Conservation (phyloP, 2,888 invertebrate genomes). For the Calliphora vomitoria region DNA sequence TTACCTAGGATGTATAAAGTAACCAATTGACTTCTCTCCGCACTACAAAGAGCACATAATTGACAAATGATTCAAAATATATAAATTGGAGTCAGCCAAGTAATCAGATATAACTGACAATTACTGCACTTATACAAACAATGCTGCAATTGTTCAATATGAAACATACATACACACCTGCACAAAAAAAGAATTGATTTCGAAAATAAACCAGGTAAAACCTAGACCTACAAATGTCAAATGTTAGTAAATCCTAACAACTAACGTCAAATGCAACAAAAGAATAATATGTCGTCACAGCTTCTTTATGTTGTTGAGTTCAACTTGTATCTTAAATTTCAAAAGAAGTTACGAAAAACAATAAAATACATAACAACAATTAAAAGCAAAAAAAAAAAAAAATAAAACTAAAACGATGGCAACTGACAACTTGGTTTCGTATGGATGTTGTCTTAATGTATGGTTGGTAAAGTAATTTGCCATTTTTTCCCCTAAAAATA, state of each 20-base stretch:
- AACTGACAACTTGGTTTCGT: constrained; percentile 44
- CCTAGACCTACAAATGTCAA: constrained; percentile 71
- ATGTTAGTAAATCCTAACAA: constrained; percentile 1
- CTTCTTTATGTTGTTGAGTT: constrained; percentile 32
- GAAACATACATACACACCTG: constrained; percentile 20
- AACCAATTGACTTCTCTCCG: no score
- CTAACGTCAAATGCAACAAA: constrained; percentile 4
- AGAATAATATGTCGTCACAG: not conserved
- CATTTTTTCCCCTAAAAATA: not conserved
- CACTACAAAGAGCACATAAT: no score
- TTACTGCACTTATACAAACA: not conserved
- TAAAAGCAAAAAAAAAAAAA: constrained; percentile 30
- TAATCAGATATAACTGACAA: no score
- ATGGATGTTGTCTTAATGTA: not conserved
- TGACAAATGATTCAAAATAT: no score
- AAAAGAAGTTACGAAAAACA: constrained; percentile 29
- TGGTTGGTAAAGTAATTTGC: constrained; percentile 8
- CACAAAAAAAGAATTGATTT: constrained; percentile 47
- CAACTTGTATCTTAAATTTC: constrained; percentile 21
- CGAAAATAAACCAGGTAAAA: constrained; percentile 62
- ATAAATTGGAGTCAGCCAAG: no score
- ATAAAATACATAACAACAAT: constrained; percentile 28
- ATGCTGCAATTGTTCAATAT: constrained; percentile 39
- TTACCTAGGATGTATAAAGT: no score
- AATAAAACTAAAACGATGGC: constrained; percentile 9